Percentiles rank a stretch among this genome's conserved stretches.
These are phyloP conservation scores for Aix galericulata DNA, from an alignment of 2,113 vertebrate species.

Conservation along the genomic window DNA sequence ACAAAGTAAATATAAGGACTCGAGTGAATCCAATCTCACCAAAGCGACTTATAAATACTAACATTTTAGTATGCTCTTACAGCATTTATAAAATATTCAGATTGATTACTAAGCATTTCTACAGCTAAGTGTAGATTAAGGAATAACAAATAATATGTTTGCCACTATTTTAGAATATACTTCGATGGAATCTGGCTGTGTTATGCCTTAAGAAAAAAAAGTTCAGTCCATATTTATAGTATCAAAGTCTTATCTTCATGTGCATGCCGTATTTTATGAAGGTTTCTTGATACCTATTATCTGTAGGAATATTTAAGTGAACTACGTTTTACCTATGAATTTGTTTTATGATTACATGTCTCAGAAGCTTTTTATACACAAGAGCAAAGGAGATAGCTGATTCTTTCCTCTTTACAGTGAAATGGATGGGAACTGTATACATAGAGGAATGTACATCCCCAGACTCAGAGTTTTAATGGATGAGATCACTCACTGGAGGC, in stretches of 20 bases:
- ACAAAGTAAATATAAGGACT: not conserved
- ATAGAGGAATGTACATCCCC: too few relatives aligned
- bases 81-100: slow-evolving; percentile 20
- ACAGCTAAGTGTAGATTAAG: not conserved
- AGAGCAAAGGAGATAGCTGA: not conserved
- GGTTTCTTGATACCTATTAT: not conserved
- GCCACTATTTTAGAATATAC: not conserved
- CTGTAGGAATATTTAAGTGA: not conserved
- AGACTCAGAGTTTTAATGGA: not conserved
- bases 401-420: not conserved
- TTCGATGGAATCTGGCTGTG: not conserved
- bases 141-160: slow-evolving; percentile 13
- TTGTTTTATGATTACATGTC: not conserved
- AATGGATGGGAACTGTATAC: not conserved
- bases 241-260: not conserved
- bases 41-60: slow-evolving; percentile 2
- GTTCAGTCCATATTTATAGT: not conserved
- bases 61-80: not conserved
- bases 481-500: not conserved
- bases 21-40: not conserved
- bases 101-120: slow-evolving; percentile 5
- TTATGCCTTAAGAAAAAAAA: not conserved
- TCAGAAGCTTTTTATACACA: not conserved
- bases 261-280: not conserved
- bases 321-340: not conserved